These are phyloP conservation scores for Rhyacichthys aspro DNA, from an alignment of 2,797 vertebrate genomes.

Conservation along the genomic window DNA sequence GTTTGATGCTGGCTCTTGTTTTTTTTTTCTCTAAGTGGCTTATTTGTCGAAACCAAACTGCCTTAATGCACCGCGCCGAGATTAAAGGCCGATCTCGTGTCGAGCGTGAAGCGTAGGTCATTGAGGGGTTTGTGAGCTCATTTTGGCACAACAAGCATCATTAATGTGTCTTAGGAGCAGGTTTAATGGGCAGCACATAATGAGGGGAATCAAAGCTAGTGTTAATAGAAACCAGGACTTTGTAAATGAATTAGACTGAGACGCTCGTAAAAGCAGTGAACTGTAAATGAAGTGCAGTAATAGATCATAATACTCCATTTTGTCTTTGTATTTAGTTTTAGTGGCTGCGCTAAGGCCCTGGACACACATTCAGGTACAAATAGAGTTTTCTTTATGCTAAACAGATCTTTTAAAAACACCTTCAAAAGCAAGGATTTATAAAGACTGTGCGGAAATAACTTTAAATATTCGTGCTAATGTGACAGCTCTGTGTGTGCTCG, in stretches of 20 bases:
- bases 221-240: background rate
- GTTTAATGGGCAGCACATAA: background rate
- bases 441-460: no score
- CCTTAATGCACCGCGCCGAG: conserved; percentile 43
- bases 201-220: conserved; percentile 4
- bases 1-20: conserved; percentile 48
- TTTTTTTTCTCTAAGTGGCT: conserved; percentile 42
- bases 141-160: background rate
- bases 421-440: no score
- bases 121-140: background rate
- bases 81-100: conserved; percentile 44
- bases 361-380: no score
- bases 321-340: background rate
- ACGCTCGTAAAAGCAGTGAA: background rate
- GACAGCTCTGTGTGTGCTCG: no score
- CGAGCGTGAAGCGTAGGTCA: conserved; percentile 17
- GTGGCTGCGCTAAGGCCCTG: background rate
- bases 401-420: no score
- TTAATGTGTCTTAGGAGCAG: background rate
- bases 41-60: conserved; percentile 59
- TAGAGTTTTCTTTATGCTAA: no score
- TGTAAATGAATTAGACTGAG: background rate
- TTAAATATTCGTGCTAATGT: no score
- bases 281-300: conserved; percentile 9
- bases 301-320: background rate